Percentiles rank a stretch among this genome's conserved stretches.
Conservation (phyloP, 2,113 vertebrate genomes). For the Carlito syrichta region DNA sequence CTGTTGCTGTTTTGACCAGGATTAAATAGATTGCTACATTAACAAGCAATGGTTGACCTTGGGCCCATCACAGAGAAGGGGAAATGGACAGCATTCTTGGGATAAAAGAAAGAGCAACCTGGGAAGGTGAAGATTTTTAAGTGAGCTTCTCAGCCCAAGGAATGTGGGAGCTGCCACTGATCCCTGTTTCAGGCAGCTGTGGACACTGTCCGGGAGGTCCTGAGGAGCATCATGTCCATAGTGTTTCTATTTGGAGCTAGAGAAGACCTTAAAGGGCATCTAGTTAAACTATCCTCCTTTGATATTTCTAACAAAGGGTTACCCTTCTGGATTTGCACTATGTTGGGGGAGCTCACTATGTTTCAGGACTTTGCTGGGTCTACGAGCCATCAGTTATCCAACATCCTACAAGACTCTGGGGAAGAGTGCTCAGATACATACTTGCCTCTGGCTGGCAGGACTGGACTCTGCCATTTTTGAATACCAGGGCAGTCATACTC, state of each 20-base stretch:
- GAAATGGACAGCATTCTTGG: neutral
- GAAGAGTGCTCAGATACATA: neutral
- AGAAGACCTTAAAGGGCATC: neutral
- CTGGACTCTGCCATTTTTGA: too few relatives aligned
- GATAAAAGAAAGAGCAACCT: neutral
- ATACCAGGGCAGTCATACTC: neutral
- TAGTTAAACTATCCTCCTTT: neutral
- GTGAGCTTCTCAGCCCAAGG: neutral
- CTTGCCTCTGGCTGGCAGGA: neutral
- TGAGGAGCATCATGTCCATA: neutral
- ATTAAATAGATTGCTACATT: neutral
- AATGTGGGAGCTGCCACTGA: neutral
- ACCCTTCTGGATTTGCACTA: neutral
- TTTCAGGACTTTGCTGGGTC: too few relatives aligned
- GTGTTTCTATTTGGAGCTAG: too few relatives aligned
- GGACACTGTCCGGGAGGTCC: neutral
- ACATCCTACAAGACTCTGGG: neutral
- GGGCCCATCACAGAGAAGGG: accelerated
- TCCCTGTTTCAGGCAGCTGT: neutral
- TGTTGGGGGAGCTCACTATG: neutral
- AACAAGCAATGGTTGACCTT: neutral
- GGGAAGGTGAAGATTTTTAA: neutral
- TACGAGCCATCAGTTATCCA: neutral
- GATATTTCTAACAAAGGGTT: neutral
- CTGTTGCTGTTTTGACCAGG: neutral